Base-by-base conservation (phyloP, 2,797 vertebrate genomes). In the Passerculus sandwichensis region DNA sequence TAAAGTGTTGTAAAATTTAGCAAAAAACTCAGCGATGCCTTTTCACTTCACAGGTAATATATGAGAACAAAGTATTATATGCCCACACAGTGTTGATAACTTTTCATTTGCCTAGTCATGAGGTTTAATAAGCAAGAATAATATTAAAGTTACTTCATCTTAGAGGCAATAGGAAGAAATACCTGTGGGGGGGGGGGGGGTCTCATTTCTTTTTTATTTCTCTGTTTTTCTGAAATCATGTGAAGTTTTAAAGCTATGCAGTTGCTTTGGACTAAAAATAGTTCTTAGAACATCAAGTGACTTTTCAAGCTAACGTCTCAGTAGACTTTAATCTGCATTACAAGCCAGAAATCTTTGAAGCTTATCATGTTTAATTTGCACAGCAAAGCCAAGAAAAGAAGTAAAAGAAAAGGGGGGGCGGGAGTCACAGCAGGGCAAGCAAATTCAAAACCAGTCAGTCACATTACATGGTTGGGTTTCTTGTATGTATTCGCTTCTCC, bases 361-460 rank as follows among this genome's bases (percentile, higher is more conserved):
- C 83, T 97, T 90, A 96, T 90, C 94, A 79, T 59, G 86, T 95
- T 94, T 96, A 94, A 89, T 93, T 97, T 96, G 88, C 85, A 96
- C 84, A 97, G 89, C 91, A 95, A 93, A 96, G 89, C 76, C 75
- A 56, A 78, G 87, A 73, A 66, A 94, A 97, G 96, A 97, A 97
- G 97, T 93, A 95, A 94, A 95, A 82, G 74, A 79, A 94, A 91
- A 83, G 34, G 20, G 6, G 25, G 18, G 29, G 16, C 61, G 36
- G 10, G 50, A 82, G 42, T 84, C 91, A 89, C 78, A 96, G 75
- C 36, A 94, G 54, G 88, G 42, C 84, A 96, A 92, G 45, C 38
- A 94, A 91, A 91, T 62, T 95, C 88, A 92, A 96, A 96, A 91
- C 47, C 83, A 94, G 64, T 42, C 66, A 88, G 70, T 89, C 83